Percentiles rank a stretch among this genome's conserved stretches.
These are phyloP conservation scores for Bombus vancouverensis DNA, from an alignment of 1,140 invertebrate species.

Conservation along the genomic window DNA sequence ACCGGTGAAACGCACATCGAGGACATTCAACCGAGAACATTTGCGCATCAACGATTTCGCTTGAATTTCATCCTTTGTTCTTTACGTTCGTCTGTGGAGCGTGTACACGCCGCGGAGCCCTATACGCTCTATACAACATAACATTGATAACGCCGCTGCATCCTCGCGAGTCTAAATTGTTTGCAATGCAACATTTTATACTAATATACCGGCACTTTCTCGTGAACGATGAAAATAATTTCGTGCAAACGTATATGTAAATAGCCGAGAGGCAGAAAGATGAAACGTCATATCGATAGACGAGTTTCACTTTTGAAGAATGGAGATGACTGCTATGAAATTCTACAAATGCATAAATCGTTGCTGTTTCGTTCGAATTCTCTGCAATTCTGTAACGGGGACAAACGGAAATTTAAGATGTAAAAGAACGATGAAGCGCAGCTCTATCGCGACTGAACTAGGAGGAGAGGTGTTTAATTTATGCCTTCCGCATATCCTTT, in stretches of 20 bases:
- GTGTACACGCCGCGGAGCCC: background rate
- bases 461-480: background rate
- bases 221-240: background rate
- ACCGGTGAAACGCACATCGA: background rate
- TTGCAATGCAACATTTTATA: background rate
- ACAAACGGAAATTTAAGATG: background rate
- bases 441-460: no score
- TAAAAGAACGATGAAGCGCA: background rate
- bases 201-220: background rate
- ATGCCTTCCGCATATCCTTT: conserved; percentile 17
- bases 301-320: conserved; percentile 16
- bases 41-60: conserved; percentile 26
- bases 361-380: background rate
- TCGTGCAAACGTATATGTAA: background rate
- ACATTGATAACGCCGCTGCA: background rate
- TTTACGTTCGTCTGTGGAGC: background rate
- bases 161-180: background rate
- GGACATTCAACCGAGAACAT: background rate
- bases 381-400: background rate
- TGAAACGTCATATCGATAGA: background rate
- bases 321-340: background rate
- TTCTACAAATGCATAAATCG: background rate
- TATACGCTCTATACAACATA: background rate
- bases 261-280: conserved; percentile 4
- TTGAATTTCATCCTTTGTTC: conserved; percentile 34